Evolutionary conservation across 2,888 invertebrate genomes (phyloP).

Genomic region (Stenchaetothrips biformis): DNA sequence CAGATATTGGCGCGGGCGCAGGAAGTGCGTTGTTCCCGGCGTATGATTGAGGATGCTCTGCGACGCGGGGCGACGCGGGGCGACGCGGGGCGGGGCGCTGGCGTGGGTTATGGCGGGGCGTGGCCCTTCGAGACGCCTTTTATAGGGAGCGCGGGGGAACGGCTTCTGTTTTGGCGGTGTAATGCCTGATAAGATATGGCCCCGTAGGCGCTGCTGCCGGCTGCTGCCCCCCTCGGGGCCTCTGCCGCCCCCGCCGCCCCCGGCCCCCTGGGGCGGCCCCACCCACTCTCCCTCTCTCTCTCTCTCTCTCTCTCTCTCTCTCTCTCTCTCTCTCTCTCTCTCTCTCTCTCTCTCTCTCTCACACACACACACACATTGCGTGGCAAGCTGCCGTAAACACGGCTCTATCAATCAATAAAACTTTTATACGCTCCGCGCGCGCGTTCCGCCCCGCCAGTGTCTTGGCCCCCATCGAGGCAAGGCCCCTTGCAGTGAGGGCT

Average conservation of each 20-base stretch:
- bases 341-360: too few species aligned
- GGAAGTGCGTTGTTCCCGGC: too few species aligned
- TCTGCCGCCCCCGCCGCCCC: not conserved
- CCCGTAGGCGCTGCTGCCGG: not conserved
- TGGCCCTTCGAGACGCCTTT: not conserved
- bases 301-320: too few species aligned
- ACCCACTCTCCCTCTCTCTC: too few species aligned
- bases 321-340: too few species aligned
- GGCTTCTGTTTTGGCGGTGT: conserved; percentile 20
- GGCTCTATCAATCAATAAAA: conserved; percentile 19
- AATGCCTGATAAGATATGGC: conserved; percentile 20
- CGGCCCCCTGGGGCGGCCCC: not conserved
- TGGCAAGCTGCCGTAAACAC: conserved; percentile 14
- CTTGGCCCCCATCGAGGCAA: not conserved
- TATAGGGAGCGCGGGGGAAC: not conserved
- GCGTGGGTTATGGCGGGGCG: too few species aligned
- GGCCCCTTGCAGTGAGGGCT: not conserved
- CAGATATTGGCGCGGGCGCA: too few species aligned
- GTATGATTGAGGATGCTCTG: too few species aligned
- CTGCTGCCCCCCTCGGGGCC: not conserved
- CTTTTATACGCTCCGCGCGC: conserved; percentile 5
- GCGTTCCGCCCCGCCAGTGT: not conserved
- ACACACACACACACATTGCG: not conserved
- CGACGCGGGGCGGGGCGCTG: too few species aligned
- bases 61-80: too few species aligned